These are phyloP conservation scores for Aphidoletes aphidimyza DNA, from an alignment of 2,888 invertebrate genomes.

Conservation along the genomic window DNA sequence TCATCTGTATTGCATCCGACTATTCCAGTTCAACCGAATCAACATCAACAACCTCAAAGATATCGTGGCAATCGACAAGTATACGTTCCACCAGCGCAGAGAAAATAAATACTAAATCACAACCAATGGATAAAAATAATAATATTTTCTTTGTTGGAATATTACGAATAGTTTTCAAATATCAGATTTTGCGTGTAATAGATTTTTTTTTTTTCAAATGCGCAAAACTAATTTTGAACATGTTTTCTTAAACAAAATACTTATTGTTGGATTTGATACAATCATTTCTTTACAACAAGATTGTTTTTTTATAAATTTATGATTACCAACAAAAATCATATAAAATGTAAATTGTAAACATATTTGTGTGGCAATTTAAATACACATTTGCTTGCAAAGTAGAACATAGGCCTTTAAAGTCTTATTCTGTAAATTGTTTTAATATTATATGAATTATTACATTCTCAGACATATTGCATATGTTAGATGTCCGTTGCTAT, in stretches of 20 bases:
- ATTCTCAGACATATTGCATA: not conserved
- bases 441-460: not conserved
- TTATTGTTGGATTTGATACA: no score
- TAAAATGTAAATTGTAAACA: not conserved
- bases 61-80: constrained; percentile 64
- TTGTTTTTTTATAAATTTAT: no score
- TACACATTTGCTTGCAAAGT: not conserved
- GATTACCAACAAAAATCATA: not conserved
- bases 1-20: constrained; percentile 55
- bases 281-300: no score
- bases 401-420: not conserved
- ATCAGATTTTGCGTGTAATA: no score
- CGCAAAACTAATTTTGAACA: no score
- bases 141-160: no score
- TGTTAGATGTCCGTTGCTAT: not conserved
- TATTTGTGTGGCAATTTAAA: no score
- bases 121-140: not conserved
- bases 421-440: not conserved
- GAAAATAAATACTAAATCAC: constrained; percentile 57
- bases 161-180: no score
- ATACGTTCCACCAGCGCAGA: constrained; percentile 67
- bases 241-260: no score
- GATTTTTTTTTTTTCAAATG: no score
- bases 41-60: constrained; percentile 54
- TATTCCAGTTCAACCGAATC: not conserved